Evolutionary conservation across 2,888 invertebrate genomes (phyloP), one percentile per base, ranked within the genome.

Genomic region (Atherix ibis): DNA sequence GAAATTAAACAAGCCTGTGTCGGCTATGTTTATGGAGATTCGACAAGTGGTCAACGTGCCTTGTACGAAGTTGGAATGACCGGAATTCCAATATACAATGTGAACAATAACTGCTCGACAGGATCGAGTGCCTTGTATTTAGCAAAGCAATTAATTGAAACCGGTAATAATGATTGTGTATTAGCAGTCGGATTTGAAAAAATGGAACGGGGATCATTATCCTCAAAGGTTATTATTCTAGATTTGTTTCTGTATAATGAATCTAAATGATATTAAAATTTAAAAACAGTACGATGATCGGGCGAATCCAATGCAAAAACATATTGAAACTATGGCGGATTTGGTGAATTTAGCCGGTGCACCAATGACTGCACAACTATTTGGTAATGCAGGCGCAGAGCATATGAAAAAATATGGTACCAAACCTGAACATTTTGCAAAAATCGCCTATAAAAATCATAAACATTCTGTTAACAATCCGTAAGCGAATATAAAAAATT

Each of bases 81-180:
- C 19, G 95, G 95, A 27, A 92, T 97, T 43, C 97, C 97, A 4
- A 79, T 98, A 44, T 88, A 83, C 64, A 98, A 98, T 62, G 95
- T 97, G 10, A 97, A 98, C 64, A 98, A 98, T 57, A 95, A 95
- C 53, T 98, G 98, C 55, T 83, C 97, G 0, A 95, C 95, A 2
- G 98, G 98, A 18, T 84, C 95, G 0, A 85, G 83, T 35, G 97
- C 97, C 2, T 60, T 98, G 4, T 72, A 79, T 52, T 65, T 98
- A 50, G 91, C 80, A 0, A 91, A 91, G 54, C 91, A 95, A 59
- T 70, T 94, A 14, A 66, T 98, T n/a, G 83, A 89, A 62, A 76
- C 82, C 40, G 92, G 89, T 9, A 68, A 76, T 48, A 74, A 78
- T 12, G 83, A 94, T 47, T 85, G 95, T 52, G 79, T 85, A 0